Percentiles rank a stretch among this genome's conserved stretches.
Conservation (phyloP, 2,113 vertebrate species). For the Pomatorhinus ruficollis region DNA sequence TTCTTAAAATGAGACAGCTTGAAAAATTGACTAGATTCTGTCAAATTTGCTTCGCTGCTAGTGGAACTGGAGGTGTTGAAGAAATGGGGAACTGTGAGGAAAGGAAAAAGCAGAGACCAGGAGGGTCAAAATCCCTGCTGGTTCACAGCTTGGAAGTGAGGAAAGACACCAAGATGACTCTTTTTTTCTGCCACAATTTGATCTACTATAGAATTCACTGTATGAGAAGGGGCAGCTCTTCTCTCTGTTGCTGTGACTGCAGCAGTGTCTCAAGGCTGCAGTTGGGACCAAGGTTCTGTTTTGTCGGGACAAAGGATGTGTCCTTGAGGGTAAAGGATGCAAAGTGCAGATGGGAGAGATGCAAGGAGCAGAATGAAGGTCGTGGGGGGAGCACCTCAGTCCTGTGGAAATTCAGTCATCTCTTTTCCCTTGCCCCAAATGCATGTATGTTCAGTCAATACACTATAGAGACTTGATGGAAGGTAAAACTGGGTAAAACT, state of each 20-base stretch:
- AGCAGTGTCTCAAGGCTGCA: not conserved
- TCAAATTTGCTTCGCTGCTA: not conserved
- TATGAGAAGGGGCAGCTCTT: not conserved
- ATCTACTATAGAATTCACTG: not conserved
- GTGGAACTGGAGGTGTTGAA: not conserved
- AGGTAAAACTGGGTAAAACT: not conserved
- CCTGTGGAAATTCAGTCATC: not conserved
- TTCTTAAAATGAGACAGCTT: conserved; percentile 32
- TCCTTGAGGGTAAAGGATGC: not conserved
- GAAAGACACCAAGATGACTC: not conserved
- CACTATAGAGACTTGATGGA: not conserved
- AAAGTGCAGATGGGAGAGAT: not conserved
- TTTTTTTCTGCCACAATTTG: not conserved
- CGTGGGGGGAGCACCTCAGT: not conserved
- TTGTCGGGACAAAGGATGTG: not conserved
- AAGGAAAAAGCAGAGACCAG: not conserved
- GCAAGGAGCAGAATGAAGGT: not conserved
- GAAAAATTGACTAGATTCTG: conserved; percentile 42
- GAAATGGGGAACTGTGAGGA: not conserved
- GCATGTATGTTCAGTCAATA: not conserved
- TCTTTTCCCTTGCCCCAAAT: not conserved
- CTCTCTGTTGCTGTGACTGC: not conserved
- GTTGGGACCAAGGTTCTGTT: not conserved
- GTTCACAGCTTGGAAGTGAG: not conserved
- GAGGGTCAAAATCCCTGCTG: conserved; percentile 39